phyloP scores from a whole-genome alignment of 2,888 invertebrate genomes.

The Physocephala rufipes region DNA sequence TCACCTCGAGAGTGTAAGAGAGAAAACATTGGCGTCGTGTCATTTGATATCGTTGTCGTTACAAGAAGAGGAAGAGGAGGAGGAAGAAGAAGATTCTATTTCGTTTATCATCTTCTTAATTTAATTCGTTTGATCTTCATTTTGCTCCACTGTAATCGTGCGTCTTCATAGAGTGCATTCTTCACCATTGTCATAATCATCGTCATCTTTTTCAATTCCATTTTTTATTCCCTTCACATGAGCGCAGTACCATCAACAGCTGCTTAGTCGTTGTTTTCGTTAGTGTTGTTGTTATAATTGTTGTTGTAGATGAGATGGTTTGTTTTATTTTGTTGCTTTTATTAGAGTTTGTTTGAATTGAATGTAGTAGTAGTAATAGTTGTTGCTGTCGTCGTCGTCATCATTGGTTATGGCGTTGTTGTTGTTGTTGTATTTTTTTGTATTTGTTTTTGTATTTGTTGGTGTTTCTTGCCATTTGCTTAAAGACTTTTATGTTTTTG shows the following conservation, averaged over 20 bases:
- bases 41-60: too few species aligned
- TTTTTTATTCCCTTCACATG: too few species aligned
- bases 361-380: not conserved
- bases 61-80: not conserved
- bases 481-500: constrained; percentile 15
- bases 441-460: not conserved
- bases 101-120: too few species aligned
- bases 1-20: too few species aligned
- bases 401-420: not conserved
- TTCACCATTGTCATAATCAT: too few species aligned
- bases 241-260: too few species aligned
- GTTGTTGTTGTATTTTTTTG: not conserved
- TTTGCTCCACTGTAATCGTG: not conserved
- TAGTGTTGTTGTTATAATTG: not conserved
- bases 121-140: not conserved
- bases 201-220: too few species aligned
- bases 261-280: not conserved
- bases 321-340: not conserved
- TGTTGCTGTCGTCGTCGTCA: not conserved
- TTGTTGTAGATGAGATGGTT: not conserved
- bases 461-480: not conserved
- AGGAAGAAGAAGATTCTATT: not conserved
- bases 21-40: too few species aligned
- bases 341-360: not conserved
- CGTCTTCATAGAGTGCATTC: not conserved